A percentile compares a stretch with the other conserved stretches of the same genome.
phyloP scores from a whole-genome alignment of 2,113 vertebrate species.

The Oenanthe melanoleuca region DNA sequence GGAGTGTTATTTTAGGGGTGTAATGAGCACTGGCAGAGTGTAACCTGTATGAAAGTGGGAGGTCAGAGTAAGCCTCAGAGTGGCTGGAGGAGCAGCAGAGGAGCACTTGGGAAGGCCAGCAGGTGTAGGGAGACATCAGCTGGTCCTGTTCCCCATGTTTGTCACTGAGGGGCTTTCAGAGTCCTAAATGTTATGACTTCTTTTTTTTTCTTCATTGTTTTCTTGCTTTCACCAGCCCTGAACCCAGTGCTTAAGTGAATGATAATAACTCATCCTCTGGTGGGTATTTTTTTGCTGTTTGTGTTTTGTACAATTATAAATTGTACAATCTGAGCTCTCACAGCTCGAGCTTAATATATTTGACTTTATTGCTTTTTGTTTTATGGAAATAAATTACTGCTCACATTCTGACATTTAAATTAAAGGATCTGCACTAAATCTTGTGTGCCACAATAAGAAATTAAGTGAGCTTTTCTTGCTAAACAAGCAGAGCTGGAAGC shows the following conservation, averaged over 20 bases:
- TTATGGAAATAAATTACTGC: conserved; percentile 78
- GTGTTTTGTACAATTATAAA: conserved; percentile 67
- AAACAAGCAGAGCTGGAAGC: conserved; percentile 1
- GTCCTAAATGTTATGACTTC: background rate
- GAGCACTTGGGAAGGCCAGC: background rate
- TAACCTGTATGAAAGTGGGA: background rate
- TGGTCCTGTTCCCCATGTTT: background rate
- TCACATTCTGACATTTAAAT: conserved; percentile 73
- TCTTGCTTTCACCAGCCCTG: conserved; percentile 24
- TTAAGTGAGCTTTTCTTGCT: conserved; percentile 63
- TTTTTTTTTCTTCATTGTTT: background rate
- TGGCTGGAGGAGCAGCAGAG: background rate
- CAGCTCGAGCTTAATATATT: conserved; percentile 72
- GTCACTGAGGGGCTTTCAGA: background rate
- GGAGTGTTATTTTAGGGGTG: background rate
- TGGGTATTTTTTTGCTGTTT: conserved; percentile 2
- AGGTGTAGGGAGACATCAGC: background rate
- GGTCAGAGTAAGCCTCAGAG: background rate
- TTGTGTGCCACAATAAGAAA: conserved; percentile 65
- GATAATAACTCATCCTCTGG: conserved; percentile 66
- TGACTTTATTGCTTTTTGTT: conserved; percentile 75
- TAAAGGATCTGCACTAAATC: conserved; percentile 74
- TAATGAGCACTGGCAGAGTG: background rate
- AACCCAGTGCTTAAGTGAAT: conserved; percentile 25
- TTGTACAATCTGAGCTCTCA: conserved; percentile 58